Evolutionary conservation across 2,797 vertebrate genomes (phyloP).

Genomic region (Thalassophryne amazonica): DNA sequence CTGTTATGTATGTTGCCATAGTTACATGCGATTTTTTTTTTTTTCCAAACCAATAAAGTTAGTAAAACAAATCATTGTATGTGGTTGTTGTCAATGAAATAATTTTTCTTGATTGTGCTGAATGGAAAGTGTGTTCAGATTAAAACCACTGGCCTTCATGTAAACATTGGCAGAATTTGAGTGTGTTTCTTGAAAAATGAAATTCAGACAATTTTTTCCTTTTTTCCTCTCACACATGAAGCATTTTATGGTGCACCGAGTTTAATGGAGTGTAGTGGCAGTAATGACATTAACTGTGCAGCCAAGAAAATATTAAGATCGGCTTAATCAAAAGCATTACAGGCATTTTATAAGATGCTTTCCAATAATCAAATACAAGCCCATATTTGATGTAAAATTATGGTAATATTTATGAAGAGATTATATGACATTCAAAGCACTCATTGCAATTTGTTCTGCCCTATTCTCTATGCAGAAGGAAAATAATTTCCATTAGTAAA

Average conservation of each 20-base stretch:
- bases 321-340: neutral
- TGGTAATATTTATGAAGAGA: constrained; percentile 4
- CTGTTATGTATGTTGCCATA: too few relatives aligned
- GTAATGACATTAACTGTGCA: neutral
- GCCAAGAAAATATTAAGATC: constrained; percentile 5
- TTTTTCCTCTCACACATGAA: neutral
- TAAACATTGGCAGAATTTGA: constrained; percentile 3
- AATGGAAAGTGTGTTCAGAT: neutral
- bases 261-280: constrained; percentile 2
- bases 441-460: constrained; percentile 11
- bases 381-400: constrained; percentile 7
- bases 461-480: neutral
- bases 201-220: neutral
- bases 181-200: constrained; percentile 1
- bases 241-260: neutral
- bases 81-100: neutral
- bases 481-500: constrained; percentile 39
- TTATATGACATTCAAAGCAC: constrained; percentile 9
- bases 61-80: too few relatives aligned
- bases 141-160: neutral
- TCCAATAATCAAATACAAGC: constrained; percentile 11
- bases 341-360: constrained; percentile 2
- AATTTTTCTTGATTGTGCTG: neutral
- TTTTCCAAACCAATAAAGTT: too few relatives aligned
- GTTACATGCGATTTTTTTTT: too few relatives aligned